A percentile compares a stretch with the other conserved stretches of the same genome.
Evolutionary conservation across 2,888 invertebrate species (phyloP).

Genomic region (Eristalinus sepulchralis): DNA sequence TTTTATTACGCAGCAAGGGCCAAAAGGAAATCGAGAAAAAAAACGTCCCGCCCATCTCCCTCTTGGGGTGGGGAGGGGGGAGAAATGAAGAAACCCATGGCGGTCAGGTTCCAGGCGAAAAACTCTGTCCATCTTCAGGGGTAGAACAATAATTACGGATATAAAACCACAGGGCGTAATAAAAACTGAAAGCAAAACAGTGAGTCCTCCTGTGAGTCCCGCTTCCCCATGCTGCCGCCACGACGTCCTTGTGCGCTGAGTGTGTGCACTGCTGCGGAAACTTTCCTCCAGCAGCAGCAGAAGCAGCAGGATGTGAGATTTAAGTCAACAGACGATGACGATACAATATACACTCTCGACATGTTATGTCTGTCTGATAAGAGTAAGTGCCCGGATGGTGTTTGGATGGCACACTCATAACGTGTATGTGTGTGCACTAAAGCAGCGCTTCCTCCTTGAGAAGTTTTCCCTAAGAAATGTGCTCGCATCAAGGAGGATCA

Average conservation of each 20-base stretch:
- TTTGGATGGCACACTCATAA: neutral
- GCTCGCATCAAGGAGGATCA: constrained; percentile 18
- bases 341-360: constrained; percentile 47
- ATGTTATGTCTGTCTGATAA: constrained; percentile 54
- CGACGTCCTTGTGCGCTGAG: neutral
- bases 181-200: constrained; percentile 62
- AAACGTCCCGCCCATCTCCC: constrained; percentile 26
- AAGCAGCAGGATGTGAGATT: constrained; percentile 46
- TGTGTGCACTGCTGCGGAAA: constrained; percentile 29
- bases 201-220: constrained; percentile 48
- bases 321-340: constrained; percentile 58
- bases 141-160: constrained; percentile 65
- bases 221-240: neutral
- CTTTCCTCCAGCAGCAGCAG: neutral
- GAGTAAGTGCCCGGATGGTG: constrained; percentile 29
- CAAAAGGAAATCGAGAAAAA: constrained; percentile 36
- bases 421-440: neutral
- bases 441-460: neutral
- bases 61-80: neutral
- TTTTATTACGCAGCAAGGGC: constrained; percentile 55
- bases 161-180: constrained; percentile 68
- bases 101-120: constrained; percentile 10
- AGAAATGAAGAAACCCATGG: neutral
- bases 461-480: constrained; percentile 22
- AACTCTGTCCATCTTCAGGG: constrained; percentile 50